phyloP scores from a whole-genome alignment of 2,888 invertebrate species.

The Terebella lapidaria region DNA sequence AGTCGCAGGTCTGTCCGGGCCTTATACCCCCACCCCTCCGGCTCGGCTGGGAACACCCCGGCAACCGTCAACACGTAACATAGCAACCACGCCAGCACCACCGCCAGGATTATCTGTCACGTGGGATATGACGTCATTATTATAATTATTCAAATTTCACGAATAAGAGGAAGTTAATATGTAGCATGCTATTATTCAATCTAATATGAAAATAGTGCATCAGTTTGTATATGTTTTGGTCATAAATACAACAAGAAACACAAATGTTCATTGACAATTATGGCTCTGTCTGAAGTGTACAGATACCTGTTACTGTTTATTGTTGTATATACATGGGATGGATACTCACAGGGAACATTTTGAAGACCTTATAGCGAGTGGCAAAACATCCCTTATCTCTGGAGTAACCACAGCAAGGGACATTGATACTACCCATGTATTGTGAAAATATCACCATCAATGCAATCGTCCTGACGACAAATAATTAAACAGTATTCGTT shows the following conservation, averaged over 20 bases:
- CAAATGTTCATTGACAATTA: no score
- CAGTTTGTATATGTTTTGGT: no score
- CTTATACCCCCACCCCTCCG: slow-evolving; percentile 43
- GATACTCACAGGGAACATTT: slow-evolving; percentile 69
- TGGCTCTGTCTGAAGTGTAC: no score
- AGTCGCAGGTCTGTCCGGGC: slow-evolving; percentile 46
- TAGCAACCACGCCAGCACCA: slow-evolving; percentile 37
- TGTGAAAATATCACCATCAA: slow-evolving; percentile 63
- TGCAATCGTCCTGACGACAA: slow-evolving; percentile 71
- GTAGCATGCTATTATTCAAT: no score
- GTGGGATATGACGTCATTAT: not conserved
- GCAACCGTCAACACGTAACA: slow-evolving; percentile 47
- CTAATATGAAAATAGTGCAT: no score
- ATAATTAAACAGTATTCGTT: no score
- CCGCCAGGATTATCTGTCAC: slow-evolving; percentile 42
- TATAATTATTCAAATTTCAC: no score
- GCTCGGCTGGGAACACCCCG: slow-evolving; percentile 50
- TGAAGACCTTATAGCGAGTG: slow-evolving; percentile 67
- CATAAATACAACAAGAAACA: no score
- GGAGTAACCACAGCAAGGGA: slow-evolving; percentile 39
- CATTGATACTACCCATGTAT: slow-evolving; percentile 33
- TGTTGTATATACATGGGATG: no score
- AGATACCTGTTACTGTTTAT: no score
- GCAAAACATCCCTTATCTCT: slow-evolving; percentile 60
- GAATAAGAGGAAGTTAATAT: no score